Percentiles rank a stretch among this genome's conserved stretches.
These are phyloP conservation scores for Drepana falcataria DNA, from an alignment of 2,888 invertebrate species.

Conservation along the genomic window DNA sequence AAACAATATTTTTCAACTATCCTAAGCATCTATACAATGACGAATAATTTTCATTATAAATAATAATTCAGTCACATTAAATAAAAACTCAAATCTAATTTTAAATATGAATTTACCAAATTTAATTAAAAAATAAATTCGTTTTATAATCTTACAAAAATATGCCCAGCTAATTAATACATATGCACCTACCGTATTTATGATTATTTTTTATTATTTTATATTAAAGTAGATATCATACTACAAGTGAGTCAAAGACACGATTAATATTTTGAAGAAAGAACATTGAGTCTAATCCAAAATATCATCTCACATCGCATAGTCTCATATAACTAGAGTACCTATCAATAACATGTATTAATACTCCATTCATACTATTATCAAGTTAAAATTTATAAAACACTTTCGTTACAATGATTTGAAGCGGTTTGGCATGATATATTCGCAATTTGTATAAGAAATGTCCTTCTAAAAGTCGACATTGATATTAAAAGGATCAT, in stretches of 20 bases:
- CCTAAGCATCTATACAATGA: not conserved
- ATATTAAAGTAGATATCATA: not conserved
- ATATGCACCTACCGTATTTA: not conserved
- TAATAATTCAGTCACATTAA: constrained; percentile 11
- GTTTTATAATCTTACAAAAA: constrained; percentile 27
- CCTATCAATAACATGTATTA: no score
- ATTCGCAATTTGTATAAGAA: not conserved
- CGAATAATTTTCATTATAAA: not conserved
- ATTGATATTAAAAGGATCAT: no score
- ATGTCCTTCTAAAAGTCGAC: no score
- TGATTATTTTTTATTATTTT: no score
- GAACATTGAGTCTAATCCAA: not conserved
- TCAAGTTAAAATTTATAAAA: not conserved
- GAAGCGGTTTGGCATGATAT: not conserved
- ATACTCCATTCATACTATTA: not conserved
- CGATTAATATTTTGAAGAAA: not conserved
- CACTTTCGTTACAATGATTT: not conserved
- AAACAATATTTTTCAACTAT: not conserved
- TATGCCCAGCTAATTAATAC: constrained; percentile 7
- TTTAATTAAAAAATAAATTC: constrained; percentile 26
- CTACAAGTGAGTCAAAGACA: not conserved
- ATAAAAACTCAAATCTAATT: constrained; percentile 8
- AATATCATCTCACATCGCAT: no score
- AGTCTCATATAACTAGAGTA: no score
- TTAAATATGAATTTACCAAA: not conserved